Conservation (phyloP, 2,113 vertebrate species). For the Ceuthmochares aereus region DNA sequence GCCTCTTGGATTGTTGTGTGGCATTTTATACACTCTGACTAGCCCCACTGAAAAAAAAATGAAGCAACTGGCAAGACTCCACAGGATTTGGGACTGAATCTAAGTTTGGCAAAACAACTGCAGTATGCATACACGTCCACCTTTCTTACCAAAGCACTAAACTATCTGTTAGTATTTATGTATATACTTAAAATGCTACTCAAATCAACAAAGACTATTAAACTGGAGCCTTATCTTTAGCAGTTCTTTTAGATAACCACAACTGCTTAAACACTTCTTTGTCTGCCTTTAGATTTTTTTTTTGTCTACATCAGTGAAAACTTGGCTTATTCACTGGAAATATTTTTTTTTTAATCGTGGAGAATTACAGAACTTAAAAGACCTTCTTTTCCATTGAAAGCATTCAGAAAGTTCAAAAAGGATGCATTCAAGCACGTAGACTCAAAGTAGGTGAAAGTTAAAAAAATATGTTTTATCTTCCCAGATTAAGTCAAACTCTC, state of each 20-base stretch:
- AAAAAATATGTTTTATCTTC: neutral
- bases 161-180: neutral
- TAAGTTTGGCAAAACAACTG: neutral
- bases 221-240: neutral
- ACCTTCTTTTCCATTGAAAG: neutral
- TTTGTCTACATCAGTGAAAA: neutral
- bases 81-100: neutral
- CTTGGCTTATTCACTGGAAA: constrained; percentile 37
- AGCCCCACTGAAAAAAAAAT: constrained; percentile 22
- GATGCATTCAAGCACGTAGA: neutral
- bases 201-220: neutral
- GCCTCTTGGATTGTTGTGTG: neutral
- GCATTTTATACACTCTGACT: neutral
- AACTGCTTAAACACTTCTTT: constrained; percentile 8
- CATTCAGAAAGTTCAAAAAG: neutral
- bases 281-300: neutral
- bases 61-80: neutral
- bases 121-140: neutral
- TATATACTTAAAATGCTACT: neutral
- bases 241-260: neutral
- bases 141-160: neutral
- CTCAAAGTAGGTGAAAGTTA: neutral
- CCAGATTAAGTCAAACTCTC: neutral
- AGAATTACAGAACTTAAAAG: neutral
- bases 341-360: neutral